phyloP scores from a whole-genome alignment of 1,140 invertebrate genomes.

The Cherax quadricarinatus region DNA sequence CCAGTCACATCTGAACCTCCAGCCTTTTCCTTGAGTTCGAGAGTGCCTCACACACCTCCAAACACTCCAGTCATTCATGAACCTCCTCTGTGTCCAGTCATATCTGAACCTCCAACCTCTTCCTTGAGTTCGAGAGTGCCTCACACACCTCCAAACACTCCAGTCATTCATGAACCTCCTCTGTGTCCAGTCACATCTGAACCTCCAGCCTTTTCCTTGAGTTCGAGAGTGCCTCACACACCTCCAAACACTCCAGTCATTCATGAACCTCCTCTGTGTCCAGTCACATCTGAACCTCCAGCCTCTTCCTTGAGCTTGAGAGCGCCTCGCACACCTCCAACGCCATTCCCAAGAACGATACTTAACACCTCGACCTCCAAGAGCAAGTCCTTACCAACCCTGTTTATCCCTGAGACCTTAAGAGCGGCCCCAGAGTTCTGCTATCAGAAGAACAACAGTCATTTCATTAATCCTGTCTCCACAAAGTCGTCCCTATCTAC shows the following conservation, averaged over 20 bases:
- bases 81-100: neutral
- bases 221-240: no score
- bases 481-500: neutral
- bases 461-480: neutral
- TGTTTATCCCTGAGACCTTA: neutral
- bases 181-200: no score
- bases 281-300: neutral
- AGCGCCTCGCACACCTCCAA: neutral
- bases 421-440: neutral
- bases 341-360: constrained; percentile 42
- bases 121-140: neutral
- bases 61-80: no score
- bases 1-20: no score
- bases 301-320: no score
- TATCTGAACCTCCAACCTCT: neutral
- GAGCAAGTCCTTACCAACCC: constrained; percentile 11
- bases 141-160: neutral
- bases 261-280: neutral
- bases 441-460: no score
- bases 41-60: no score
- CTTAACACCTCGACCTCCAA: constrained; percentile 29
- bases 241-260: no score
- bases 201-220: no score
- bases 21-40: no score
- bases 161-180: neutral